phyloP scores from a whole-genome alignment of 2,888 invertebrate species.

The Syritta pipiens region DNA sequence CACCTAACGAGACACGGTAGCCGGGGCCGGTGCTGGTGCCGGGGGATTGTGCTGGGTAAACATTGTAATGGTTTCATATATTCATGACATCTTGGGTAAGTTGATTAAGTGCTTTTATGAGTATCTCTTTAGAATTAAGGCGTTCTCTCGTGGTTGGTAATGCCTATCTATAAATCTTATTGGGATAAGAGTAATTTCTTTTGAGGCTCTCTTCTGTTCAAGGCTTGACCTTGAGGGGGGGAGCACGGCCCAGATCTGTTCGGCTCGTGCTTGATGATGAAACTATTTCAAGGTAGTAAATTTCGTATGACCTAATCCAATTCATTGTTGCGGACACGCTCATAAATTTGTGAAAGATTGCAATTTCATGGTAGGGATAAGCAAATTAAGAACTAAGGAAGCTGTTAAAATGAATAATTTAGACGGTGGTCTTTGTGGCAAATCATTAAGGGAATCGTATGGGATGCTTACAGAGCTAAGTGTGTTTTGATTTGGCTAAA shows the following conservation, averaged over 20 bases:
- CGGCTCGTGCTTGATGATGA: too few relatives aligned
- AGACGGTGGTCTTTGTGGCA: too few relatives aligned
- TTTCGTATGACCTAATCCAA: constrained; percentile 9
- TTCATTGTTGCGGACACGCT: constrained; percentile 2
- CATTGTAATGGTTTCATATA: constrained; percentile 62
- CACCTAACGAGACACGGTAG: neutral
- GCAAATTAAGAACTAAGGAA: too few relatives aligned
- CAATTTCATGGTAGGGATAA: neutral
- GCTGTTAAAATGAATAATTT: neutral
- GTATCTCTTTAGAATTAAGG: constrained; percentile 54
- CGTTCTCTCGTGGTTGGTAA: constrained; percentile 22
- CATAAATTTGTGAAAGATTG: neutral
- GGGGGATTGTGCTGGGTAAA: constrained; percentile 42
- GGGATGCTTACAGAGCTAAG: too few relatives aligned
- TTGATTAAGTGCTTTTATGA: constrained; percentile 66
- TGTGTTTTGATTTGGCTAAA: too few relatives aligned
- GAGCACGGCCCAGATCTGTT: too few relatives aligned
- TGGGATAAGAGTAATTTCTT: constrained; percentile 44
- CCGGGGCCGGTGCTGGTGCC: neutral
- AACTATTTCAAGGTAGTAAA: constrained; percentile 22
- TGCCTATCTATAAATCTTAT: constrained; percentile 38
- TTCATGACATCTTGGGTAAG: constrained; percentile 59
- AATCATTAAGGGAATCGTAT: too few relatives aligned
- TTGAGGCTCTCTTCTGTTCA: constrained; percentile 19
- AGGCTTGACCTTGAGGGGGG: constrained; percentile 5